These are phyloP conservation scores for Zoanthus solanderi DNA, from an alignment of 92 coral and sea anemone genomes.

Conservation along the genomic window DNA sequence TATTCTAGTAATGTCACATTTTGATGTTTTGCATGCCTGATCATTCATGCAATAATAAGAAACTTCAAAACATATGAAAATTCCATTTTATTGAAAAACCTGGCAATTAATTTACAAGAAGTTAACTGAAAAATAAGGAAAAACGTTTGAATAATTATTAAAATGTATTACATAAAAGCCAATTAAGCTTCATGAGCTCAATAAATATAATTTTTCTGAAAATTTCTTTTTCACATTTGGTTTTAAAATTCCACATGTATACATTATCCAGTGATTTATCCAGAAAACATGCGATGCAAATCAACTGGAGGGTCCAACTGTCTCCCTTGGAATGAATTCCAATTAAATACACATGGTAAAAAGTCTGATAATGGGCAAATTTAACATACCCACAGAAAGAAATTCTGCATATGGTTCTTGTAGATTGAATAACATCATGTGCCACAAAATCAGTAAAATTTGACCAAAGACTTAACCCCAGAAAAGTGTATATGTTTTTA, in stretches of 20 bases:
- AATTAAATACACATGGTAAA: constrained; percentile 12
- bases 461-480: no score
- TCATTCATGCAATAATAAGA: background rate
- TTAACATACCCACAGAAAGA: no score
- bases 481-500: no score
- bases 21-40: constrained; percentile 16
- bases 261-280: constrained; percentile 18
- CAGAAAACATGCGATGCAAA: constrained; percentile 6
- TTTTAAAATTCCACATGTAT: constrained; percentile 22
- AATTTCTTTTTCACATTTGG: background rate
- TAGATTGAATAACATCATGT: no score
- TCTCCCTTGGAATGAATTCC: constrained; percentile 2
- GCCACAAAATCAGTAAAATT: no score
- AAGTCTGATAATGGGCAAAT: background rate
- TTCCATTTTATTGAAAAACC: background rate
- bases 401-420: no score
- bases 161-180: background rate
- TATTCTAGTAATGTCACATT: constrained; percentile 19
- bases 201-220: background rate
- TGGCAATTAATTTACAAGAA: background rate
- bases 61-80: background rate
- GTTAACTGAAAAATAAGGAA: background rate
- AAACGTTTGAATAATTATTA: background rate
- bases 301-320: constrained; percentile 1
- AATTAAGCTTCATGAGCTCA: constrained; percentile 2